These are phyloP conservation scores for Mus caroli DNA, from an alignment of 2,797 vertebrate species.

Conservation along the genomic window DNA sequence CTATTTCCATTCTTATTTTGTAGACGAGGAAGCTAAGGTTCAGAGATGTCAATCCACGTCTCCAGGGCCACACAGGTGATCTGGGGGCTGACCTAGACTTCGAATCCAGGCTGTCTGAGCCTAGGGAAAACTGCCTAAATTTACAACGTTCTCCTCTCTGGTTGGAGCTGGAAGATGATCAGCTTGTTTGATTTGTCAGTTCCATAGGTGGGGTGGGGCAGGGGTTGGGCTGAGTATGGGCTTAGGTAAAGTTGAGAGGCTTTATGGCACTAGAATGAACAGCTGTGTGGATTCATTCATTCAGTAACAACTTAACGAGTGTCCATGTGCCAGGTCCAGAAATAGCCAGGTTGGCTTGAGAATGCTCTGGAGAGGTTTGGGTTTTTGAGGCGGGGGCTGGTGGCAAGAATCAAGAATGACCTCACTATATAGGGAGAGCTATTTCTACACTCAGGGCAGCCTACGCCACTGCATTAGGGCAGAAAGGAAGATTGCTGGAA, in stretches of 20 bases:
- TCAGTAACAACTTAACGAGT: not conserved
- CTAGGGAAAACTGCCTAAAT: not conserved
- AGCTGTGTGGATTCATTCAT: not conserved
- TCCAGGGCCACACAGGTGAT: not conserved
- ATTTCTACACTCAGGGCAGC: not conserved
- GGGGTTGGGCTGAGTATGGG: not conserved
- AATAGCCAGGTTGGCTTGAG: not conserved
- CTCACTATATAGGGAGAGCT: not conserved
- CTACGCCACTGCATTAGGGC: not conserved
- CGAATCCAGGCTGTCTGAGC: not conserved
- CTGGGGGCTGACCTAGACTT: not conserved
- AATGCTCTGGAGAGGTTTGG: not conserved
- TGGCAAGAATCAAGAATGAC: not conserved
- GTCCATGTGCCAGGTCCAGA: not conserved
- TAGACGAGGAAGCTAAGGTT: not conserved
- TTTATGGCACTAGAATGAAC: not conserved
- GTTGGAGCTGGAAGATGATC: not conserved
- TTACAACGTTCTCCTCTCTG: not conserved
- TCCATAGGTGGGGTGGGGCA: not conserved
- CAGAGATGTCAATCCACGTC: not conserved
- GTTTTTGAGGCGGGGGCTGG: not conserved
- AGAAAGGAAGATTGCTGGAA: slow-evolving; percentile 6
- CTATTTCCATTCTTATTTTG: not conserved
- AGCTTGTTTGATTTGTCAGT: not conserved
- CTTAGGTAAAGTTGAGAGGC: not conserved